These are phyloP conservation scores for Microtus oregoni DNA, from an alignment of 2,113 vertebrate species.

Conservation along the genomic window DNA sequence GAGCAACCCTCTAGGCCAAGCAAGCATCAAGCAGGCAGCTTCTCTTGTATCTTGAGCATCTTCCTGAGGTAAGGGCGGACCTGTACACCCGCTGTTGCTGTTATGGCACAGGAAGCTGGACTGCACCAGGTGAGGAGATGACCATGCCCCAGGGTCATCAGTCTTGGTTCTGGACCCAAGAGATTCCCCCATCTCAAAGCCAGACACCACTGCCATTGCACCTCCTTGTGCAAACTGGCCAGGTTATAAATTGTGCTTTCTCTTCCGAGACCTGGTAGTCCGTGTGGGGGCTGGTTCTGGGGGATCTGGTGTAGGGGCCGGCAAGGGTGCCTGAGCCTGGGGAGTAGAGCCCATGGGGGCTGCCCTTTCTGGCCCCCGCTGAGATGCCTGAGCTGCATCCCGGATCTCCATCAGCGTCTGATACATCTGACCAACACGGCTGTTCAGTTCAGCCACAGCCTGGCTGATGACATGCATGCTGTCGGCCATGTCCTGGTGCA, in stretches of 20 bases:
- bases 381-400: constrained; percentile 81
- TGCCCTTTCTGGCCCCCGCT: constrained; percentile 25
- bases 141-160: background rate
- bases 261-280: constrained; percentile 86
- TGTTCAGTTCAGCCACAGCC: constrained; percentile 84
- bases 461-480: constrained; percentile 84
- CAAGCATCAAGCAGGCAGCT: constrained; percentile 51
- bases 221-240: background rate
- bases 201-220: background rate
- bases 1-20: constrained; percentile 45
- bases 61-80: background rate
- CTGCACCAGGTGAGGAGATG: background rate
- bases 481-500: constrained; percentile 86
- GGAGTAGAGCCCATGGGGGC: background rate
- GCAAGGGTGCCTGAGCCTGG: constrained; percentile 5
- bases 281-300: constrained; percentile 46
- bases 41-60: constrained; percentile 22
- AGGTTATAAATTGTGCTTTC: constrained; percentile 83
- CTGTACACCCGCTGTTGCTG: background rate
- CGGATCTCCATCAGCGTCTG: constrained; percentile 85
- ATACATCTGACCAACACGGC: constrained; percentile 84
- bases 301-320: constrained; percentile 37
- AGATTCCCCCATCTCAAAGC: background rate
- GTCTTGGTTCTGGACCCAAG: background rate
- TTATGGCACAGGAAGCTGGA: background rate